A percentile compares a stretch with the other conserved stretches of the same genome.
phyloP scores from a whole-genome alignment of 2,797 vertebrate species.

The Neostethus bicornis region DNA sequence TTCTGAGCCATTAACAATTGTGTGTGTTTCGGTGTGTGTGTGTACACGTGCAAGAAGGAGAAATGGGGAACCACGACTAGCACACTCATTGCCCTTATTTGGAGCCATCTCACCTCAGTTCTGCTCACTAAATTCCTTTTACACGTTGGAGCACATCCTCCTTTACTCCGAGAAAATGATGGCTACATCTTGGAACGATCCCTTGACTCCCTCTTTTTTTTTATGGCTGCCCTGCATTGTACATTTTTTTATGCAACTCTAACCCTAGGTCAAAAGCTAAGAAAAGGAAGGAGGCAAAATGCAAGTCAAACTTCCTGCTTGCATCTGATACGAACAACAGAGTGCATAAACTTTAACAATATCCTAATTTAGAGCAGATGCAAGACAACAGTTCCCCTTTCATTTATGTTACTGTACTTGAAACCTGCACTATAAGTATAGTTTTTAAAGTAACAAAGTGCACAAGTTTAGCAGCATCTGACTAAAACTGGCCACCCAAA shows the following conservation, averaged over 20 bases:
- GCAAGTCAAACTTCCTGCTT: conserved; percentile 27
- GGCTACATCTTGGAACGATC: conserved; percentile 16
- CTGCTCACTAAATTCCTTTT: conserved; percentile 74
- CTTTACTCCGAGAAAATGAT: conserved; percentile 29
- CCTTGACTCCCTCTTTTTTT: conserved; percentile 16
- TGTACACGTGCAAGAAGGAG: no score
- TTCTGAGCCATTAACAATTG: conserved; percentile 20
- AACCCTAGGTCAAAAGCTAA: conserved; percentile 4
- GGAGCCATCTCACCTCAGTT: conserved; percentile 70
- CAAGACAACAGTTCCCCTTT: background rate
- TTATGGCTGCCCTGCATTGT: conserved; percentile 47
- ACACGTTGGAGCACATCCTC: conserved; percentile 78
- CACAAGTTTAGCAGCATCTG: background rate
- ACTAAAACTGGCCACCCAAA: conserved; percentile 9
- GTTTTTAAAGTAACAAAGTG: no score
- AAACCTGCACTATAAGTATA: background rate
- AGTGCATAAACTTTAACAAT: conserved; percentile 16
- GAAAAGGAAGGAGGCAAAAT: conserved; percentile 17
- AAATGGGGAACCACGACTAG: conserved; percentile 33
- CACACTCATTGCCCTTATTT: conserved; percentile 77
- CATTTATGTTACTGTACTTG: background rate
- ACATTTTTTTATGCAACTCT: conserved; percentile 13
- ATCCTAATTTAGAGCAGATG: background rate
- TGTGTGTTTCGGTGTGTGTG: conserved; percentile 11
- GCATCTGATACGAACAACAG: background rate